Evolutionary conservation across 2,113 vertebrate genomes (phyloP).

Genomic region (Macrotus californicus): DNA sequence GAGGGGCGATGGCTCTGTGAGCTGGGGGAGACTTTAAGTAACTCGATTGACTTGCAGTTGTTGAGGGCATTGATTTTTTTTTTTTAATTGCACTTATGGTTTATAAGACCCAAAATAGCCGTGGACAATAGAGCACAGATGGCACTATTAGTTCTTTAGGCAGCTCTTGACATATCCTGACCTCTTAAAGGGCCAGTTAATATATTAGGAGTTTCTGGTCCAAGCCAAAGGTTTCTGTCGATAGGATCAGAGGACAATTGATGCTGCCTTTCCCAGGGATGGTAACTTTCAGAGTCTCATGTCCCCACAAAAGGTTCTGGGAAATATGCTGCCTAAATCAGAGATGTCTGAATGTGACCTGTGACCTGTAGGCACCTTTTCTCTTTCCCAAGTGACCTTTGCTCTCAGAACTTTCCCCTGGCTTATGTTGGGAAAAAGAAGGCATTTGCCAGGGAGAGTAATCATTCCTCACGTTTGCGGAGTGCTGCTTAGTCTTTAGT

Average conservation of each 20-base stretch:
- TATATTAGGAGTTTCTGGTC: slow-evolving; percentile 12
- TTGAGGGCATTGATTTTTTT: slow-evolving; percentile 58
- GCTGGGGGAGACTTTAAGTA: slow-evolving; percentile 39
- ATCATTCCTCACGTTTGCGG: background rate
- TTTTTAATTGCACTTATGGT: slow-evolving; percentile 43
- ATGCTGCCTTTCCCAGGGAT: background rate
- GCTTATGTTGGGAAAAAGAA: background rate
- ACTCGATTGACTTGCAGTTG: slow-evolving; percentile 35
- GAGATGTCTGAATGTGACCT: background rate
- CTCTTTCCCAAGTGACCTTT: background rate
- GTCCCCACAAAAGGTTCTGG: background rate
- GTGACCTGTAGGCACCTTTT: background rate
- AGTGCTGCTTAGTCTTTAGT: background rate
- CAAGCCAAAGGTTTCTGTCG: background rate
- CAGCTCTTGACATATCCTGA: background rate
- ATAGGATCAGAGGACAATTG: background rate
- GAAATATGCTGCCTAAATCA: background rate
- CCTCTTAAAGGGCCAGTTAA: slow-evolving; percentile 2
- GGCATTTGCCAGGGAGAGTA: background rate
- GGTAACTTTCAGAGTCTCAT: background rate
- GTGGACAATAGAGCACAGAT: background rate
- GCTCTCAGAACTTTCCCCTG: background rate
- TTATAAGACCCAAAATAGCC: slow-evolving; percentile 48
- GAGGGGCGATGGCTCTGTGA: background rate
- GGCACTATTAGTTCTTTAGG: slow-evolving; percentile 15